Evolutionary conservation across 2,797 vertebrate genomes (phyloP), one percentile per base, ranked within the genome.

Genomic region (Phataginus tetradactyla): DNA sequence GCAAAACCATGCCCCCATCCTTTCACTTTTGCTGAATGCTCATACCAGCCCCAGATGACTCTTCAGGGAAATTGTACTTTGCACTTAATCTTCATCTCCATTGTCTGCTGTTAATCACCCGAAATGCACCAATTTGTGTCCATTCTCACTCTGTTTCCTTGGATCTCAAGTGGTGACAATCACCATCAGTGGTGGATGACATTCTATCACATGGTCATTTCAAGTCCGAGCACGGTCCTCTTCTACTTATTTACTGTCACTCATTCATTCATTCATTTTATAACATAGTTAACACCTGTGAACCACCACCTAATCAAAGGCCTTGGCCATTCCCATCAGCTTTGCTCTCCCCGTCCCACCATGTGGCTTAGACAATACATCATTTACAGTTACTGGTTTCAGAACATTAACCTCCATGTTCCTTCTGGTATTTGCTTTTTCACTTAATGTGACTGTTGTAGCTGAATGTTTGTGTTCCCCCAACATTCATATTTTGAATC

Each of bases 351-450:
- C 18, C 13, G 23, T 12, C 4, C 37, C 4, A 5, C 17, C 37
- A 61, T 13, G 10, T 10, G 21, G 7, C 20, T 42, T 88, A 42
- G 80, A 59, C 1, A 27, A 3, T 29, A 15, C 4, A 3, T 27
- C 0, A 7, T 61, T 79, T n/a, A 11, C 45, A 21, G 21, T 53
- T 39, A 55, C 25, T 6, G 21, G 4, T 5, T 42, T 83, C 3
- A 1, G 13, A 21, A 1, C 37, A 61, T 53, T 45, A n/a, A 25
- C 32, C n/a, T 74, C 23, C 59, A 21, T 12, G 27, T 15, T 32
- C 3, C 32, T 66, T 83, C 29, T 72, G 20, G 81, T 32, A 32
- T 68, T 90, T 85, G 45, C 37, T 90, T 91, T 86, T 85, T 71
- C 42, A 81, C 7, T 59, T 15, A 81, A 0, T 15, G 39, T 63